phyloP scores from a whole-genome alignment of 2,113 vertebrate genomes.

The Mustelus asterias region DNA sequence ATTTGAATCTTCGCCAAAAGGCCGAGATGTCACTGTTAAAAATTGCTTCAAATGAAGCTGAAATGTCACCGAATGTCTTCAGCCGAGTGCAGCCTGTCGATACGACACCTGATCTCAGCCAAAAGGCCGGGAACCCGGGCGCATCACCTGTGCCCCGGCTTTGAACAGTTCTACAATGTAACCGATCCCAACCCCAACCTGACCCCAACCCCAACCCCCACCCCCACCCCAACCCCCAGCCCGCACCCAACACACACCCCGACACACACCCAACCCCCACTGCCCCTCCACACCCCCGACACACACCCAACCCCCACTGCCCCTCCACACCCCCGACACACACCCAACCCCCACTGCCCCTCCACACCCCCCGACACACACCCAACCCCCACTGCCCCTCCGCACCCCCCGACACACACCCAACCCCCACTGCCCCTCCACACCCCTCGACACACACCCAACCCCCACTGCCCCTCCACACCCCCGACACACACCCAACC shows the following conservation, averaged over 20 bases:
- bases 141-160: too few species aligned
- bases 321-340: neutral
- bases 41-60: too few species aligned
- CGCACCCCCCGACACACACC: accelerated
- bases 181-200: neutral
- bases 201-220: neutral
- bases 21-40: too few species aligned
- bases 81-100: too few species aligned
- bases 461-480: too few species aligned
- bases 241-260: neutral
- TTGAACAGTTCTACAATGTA: neutral
- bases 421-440: neutral
- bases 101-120: too few species aligned
- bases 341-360: neutral
- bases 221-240: too few species aligned
- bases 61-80: too few species aligned
- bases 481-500: too few species aligned
- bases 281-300: neutral
- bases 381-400: neutral
- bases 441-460: too few species aligned
- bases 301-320: accelerated
- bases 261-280: neutral
- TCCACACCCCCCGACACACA: accelerated
- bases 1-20: too few species aligned
- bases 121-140: too few species aligned